These are phyloP conservation scores for Liodrosophila aerea DNA, from an alignment of 2,888 invertebrate species.

Conservation along the genomic window DNA sequence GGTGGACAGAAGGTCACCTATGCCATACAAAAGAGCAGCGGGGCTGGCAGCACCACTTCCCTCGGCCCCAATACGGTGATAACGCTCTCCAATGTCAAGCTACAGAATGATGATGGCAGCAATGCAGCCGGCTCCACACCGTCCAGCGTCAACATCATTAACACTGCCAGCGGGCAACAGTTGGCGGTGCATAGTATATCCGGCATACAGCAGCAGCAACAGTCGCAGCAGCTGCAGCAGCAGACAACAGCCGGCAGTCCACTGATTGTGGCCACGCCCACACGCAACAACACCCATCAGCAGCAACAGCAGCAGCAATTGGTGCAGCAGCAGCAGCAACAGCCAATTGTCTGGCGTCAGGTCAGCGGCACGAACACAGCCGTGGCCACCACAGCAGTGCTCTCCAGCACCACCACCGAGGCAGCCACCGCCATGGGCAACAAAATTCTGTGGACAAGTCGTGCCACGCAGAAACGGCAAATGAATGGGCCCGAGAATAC, in stretches of 20 bases:
- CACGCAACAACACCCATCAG: conserved; percentile 72
- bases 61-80: conserved; percentile 78
- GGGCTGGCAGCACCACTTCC: conserved; percentile 53
- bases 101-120: conserved; percentile 70
- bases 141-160: conserved; percentile 76
- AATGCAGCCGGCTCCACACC: conserved; percentile 36
- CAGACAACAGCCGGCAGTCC: conserved; percentile 52
- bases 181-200: conserved; percentile 78
- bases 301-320: conserved; percentile 67
- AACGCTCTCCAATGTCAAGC: conserved; percentile 78
- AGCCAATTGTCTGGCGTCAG: conserved; percentile 80
- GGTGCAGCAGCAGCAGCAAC: conserved; percentile 61
- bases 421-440: conserved; percentile 72
- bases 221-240: conserved; percentile 39
- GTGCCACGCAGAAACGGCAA: conserved; percentile 78
- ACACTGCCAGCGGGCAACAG: conserved; percentile 78
- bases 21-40: conserved; percentile 61
- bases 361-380: conserved; percentile 72
- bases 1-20: conserved; percentile 79
- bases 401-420: conserved; percentile 65
- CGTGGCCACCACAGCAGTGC: conserved; percentile 68
- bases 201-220: conserved; percentile 60
- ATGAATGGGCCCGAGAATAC: conserved; percentile 81
- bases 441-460: conserved; percentile 79
- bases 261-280: conserved; percentile 74